Percentiles rank a stretch among this genome's conserved stretches.
phyloP scores from a whole-genome alignment of 2,113 vertebrate genomes.

The Microcebus jonahi region DNA sequence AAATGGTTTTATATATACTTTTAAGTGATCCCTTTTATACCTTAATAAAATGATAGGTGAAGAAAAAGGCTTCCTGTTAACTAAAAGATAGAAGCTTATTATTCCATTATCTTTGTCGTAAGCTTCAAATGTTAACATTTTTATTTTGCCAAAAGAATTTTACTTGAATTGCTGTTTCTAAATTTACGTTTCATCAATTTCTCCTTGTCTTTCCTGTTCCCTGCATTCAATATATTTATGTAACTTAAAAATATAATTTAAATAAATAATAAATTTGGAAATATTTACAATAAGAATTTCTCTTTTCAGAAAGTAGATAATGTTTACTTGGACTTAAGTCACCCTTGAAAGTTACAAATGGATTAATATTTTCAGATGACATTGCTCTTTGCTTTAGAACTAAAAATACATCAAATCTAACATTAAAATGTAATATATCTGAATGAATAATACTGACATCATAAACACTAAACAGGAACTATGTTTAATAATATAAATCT shows the following conservation, averaged over 20 bases:
- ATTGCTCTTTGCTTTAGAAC: slow-evolving; percentile 68
- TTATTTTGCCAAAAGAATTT: slow-evolving; percentile 12
- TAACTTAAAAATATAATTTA: slow-evolving; percentile 21
- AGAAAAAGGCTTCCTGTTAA: not conserved
- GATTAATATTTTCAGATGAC: not conserved
- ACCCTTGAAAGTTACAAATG: slow-evolving; percentile 79
- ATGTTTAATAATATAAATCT: slow-evolving; percentile 78
- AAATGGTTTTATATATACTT: not conserved
- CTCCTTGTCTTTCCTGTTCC: not conserved
- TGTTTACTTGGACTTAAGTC: slow-evolving; percentile 80
- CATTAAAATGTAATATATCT: slow-evolving; percentile 37
- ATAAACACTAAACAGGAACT: slow-evolving; percentile 72
- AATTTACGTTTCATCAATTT: slow-evolving; percentile 9
- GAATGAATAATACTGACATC: not conserved
- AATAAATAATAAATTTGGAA: not conserved
- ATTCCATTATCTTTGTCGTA: not conserved
- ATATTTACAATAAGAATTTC: slow-evolving; percentile 51
- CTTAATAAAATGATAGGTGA: not conserved
- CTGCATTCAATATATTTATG: not conserved
- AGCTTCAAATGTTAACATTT: slow-evolving; percentile 7
- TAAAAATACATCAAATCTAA: slow-evolving; percentile 76
- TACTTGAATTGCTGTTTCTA: not conserved
- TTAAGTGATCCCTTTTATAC: not conserved
- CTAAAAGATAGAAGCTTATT: not conserved
- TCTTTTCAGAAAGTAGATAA: slow-evolving; percentile 81